Conservation (phyloP, 2,888 invertebrate species). For the Agonopterix subpropinquella region DNA sequence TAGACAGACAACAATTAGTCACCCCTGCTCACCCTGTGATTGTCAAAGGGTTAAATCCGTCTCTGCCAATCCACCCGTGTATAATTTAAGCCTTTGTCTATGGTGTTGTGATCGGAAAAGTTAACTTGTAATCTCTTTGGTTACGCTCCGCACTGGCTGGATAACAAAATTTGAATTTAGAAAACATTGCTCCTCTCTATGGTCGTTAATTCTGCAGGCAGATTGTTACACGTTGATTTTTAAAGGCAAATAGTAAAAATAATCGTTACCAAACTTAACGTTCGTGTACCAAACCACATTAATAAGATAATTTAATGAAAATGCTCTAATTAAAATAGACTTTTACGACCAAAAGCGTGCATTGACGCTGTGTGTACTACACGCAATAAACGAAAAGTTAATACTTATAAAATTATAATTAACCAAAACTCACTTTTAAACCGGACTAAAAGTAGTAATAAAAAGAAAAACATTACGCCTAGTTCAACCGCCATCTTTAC, state of each 20-base stretch:
- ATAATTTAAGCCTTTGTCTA: conserved; percentile 70
- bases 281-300: conserved; percentile 44
- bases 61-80: conserved; percentile 56
- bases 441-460: conserved; percentile 37
- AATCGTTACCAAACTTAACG: conserved; percentile 46
- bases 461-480: conserved; percentile 34
- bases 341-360: conserved; percentile 39
- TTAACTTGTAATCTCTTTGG: conserved; percentile 70
- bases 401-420: conserved; percentile 48
- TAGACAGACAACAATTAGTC: conserved; percentile 59
- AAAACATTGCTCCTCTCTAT: conserved; percentile 1
- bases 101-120: conserved; percentile 71
- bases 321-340: conserved; percentile 56
- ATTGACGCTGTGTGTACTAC: conserved; percentile 41
- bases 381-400: conserved; percentile 55
- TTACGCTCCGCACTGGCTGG: conserved; percentile 23
- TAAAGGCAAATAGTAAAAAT: conserved; percentile 29
- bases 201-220: not conserved
- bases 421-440: conserved; percentile 43
- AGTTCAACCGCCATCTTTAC: conserved; percentile 36
- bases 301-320: conserved; percentile 51
- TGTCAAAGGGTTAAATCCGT: conserved; percentile 53
- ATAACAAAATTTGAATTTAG: conserved; percentile 9
- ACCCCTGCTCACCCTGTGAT: conserved; percentile 42
- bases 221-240: not conserved